phyloP scores from a whole-genome alignment of 1,140 invertebrate species.

The Arctopsyche grandis region DNA sequence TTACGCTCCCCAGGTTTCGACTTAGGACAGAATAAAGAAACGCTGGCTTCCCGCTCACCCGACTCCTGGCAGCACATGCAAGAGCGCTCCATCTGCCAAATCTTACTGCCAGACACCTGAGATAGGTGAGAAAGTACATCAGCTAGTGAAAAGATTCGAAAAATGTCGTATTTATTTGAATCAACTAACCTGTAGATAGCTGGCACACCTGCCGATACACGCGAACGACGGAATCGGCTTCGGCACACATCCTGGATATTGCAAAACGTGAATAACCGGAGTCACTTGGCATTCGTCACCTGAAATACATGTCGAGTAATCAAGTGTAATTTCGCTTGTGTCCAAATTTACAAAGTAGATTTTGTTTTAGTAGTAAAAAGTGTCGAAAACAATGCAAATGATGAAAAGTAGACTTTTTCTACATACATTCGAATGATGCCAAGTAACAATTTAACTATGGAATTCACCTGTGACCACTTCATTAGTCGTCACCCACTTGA shows the following conservation, averaged over 20 bases:
- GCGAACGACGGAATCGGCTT: slow-evolving; percentile 94
- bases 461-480: neutral
- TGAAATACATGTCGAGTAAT: no score
- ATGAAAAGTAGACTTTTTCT: no score
- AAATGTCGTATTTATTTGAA: neutral
- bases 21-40: slow-evolving; percentile 89
- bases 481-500: neutral
- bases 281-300: slow-evolving; percentile 90
- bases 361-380: no score
- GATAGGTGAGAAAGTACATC: slow-evolving; percentile 21
- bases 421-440: neutral
- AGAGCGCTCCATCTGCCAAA: slow-evolving; percentile 95
- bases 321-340: no score
- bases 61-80: slow-evolving; percentile 96
- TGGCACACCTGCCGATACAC: slow-evolving; percentile 89
- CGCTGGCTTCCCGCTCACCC: slow-evolving; percentile 88
- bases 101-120: slow-evolving; percentile 93
- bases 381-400: no score
- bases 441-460: neutral
- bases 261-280: slow-evolving; percentile 90
- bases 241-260: slow-evolving; percentile 91
- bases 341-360: no score
- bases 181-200: slow-evolving; percentile 88
- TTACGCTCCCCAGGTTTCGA: slow-evolving; percentile 86
- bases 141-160: neutral